phyloP scores from a whole-genome alignment of 2,797 vertebrate genomes.

The Ptychadena robeensis region DNA sequence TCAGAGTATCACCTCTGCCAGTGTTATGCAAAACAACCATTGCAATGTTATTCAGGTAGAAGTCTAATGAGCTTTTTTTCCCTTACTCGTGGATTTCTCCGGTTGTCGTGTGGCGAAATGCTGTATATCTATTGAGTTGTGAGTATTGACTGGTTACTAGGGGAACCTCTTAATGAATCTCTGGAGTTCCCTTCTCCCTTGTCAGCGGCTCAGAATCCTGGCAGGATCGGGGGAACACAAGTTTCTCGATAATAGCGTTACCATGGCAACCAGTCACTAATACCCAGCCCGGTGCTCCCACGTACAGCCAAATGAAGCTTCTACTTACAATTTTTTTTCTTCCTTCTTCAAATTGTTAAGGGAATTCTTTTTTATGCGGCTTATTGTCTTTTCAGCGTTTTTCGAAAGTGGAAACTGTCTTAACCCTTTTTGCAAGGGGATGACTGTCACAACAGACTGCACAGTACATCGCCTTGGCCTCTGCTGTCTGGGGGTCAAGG shows the following conservation, averaged over 20 bases:
- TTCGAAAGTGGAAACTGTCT: background rate
- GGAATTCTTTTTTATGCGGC: constrained; percentile 39
- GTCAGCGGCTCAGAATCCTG: constrained; percentile 64
- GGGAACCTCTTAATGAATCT: constrained; percentile 82
- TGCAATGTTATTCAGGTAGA: background rate
- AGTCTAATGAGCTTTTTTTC: constrained; percentile 36
- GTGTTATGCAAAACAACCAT: background rate
- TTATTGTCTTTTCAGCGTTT: constrained; percentile 43
- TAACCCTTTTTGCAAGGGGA: constrained; percentile 1
- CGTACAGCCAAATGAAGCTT: constrained; percentile 61
- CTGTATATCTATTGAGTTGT: constrained; percentile 70
- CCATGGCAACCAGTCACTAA: constrained; percentile 77
- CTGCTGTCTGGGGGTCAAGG: background rate
- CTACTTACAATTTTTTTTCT: constrained; percentile 37
- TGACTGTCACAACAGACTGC: too few species aligned
- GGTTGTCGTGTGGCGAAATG: background rate
- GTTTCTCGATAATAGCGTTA: constrained; percentile 74
- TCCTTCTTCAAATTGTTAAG: constrained; percentile 26
- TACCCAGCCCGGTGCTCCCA: constrained; percentile 67
- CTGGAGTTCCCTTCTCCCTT: constrained; percentile 82
- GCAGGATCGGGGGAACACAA: constrained; percentile 59
- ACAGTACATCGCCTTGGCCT: background rate
- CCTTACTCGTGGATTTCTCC: background rate
- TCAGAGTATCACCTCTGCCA: too few species aligned
- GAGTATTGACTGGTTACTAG: constrained; percentile 78